phyloP scores from a whole-genome alignment of 2,797 vertebrate genomes.

The Pyrrhura leucotis region DNA sequence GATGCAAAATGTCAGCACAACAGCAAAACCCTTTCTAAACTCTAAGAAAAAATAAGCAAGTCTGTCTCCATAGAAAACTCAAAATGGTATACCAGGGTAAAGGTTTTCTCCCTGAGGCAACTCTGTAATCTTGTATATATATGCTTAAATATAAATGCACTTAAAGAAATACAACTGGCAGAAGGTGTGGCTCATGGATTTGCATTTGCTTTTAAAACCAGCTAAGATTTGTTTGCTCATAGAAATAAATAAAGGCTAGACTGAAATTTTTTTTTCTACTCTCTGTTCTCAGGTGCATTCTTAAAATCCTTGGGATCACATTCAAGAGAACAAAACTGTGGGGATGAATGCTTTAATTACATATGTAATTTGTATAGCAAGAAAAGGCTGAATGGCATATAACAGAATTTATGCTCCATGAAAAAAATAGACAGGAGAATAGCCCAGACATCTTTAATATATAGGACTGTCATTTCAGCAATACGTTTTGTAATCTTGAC shows the following conservation, averaged over 20 bases:
- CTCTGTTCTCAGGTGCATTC: not conserved
- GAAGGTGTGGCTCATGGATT: not conserved
- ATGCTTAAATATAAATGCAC: not conserved
- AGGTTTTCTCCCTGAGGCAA: not conserved
- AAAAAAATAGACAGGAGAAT: not conserved
- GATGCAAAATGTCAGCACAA: slow-evolving; percentile 2
- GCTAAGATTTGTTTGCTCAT: not conserved
- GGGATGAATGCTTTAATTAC: not conserved
- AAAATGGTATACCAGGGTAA: not conserved
- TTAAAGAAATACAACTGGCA: not conserved
- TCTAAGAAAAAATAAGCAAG: not conserved
- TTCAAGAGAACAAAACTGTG: not conserved
- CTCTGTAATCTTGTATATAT: not conserved
- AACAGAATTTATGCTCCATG: not conserved
- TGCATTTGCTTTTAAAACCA: not conserved
- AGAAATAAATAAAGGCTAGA: not conserved
- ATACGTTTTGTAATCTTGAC: not conserved
- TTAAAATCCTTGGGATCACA: not conserved
- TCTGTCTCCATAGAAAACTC: not conserved
- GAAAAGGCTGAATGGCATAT: not conserved
- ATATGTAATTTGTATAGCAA: not conserved
- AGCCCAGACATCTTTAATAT: not conserved
- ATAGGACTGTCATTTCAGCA: not conserved
- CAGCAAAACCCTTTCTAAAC: not conserved
- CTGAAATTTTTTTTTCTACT: not conserved